phyloP scores from a whole-genome alignment of 2,888 invertebrate genomes.

The Frankliniella intonsa region DNA sequence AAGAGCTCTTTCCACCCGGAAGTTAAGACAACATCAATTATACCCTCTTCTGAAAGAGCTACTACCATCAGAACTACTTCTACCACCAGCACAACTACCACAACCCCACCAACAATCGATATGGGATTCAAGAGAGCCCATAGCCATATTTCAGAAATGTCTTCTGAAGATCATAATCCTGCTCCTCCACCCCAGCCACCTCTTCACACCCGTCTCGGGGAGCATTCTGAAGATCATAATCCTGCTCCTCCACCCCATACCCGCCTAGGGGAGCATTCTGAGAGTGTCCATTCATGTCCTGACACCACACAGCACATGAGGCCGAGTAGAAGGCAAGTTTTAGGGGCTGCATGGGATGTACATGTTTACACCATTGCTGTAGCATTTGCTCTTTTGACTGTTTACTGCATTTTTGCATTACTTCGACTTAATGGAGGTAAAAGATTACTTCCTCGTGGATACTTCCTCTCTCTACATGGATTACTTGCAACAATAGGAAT shows the following conservation, averaged over 20 bases:
- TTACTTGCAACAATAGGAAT: constrained; percentile 77
- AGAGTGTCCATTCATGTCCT: background rate
- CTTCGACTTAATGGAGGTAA: constrained; percentile 80
- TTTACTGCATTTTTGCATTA: constrained; percentile 80
- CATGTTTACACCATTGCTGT: constrained; percentile 85
- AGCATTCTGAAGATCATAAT: background rate
- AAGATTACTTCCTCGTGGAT: constrained; percentile 80
- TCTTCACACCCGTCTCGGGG: background rate
- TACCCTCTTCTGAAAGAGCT: background rate
- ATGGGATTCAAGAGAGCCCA: background rate
- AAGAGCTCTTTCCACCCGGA: background rate
- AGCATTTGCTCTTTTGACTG: constrained; percentile 75
- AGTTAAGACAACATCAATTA: background rate
- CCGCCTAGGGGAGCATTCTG: background rate
- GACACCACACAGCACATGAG: constrained; percentile 1
- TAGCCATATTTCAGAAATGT: background rate
- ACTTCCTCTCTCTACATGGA: constrained; percentile 79
- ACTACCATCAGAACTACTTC: constrained; percentile 10
- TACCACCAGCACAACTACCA: background rate
- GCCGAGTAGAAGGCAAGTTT: constrained; percentile 45
- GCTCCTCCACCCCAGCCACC: background rate
- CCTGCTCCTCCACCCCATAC: background rate
- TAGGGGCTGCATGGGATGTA: constrained; percentile 85
- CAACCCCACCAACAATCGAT: background rate
- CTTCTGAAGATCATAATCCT: background rate